A percentile compares a stretch with the other conserved stretches of the same genome.
Evolutionary conservation across 35 echinoderm and acorn worm genomes (phyloP).

Genomic region (Strongylocentrotus purpuratus): DNA sequence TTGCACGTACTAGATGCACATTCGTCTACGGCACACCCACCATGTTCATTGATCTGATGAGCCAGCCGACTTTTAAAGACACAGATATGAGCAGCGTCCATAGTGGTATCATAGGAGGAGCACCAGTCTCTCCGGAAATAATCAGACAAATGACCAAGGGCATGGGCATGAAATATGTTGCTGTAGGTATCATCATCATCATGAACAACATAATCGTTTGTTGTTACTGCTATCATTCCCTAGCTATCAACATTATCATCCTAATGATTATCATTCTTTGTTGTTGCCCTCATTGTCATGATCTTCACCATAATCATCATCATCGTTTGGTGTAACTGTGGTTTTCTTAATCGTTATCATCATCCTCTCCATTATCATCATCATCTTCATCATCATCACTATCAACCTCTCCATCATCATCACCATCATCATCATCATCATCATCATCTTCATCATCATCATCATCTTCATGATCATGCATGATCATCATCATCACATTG

Average conservation of each 20-base stretch:
- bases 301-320: neutral
- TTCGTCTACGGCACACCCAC: conserved; percentile 70
- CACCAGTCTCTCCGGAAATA: conserved; percentile 67
- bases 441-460: neutral
- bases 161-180: neutral
- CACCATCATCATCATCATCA: too few relatives aligned
- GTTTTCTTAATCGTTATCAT: neutral
- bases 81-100: conserved; percentile 59
- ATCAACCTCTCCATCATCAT: too few relatives aligned
- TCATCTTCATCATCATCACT: neutral
- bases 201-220: neutral
- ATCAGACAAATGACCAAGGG: neutral
- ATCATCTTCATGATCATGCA: neutral
- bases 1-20: conserved; percentile 55
- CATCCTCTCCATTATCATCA: neutral
- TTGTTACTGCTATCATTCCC: neutral
- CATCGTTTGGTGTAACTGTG: neutral
- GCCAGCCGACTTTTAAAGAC: conserved; percentile 62
- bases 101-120: conserved; percentile 61
- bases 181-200: neutral
- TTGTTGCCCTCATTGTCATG: neutral
- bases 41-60: conserved; percentile 82
- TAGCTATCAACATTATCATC: too few relatives aligned
- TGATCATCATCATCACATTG: neutral
- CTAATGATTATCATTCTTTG: neutral